Conservation (phyloP, 2,888 invertebrate species). For the Drosophila lutescens region DNA sequence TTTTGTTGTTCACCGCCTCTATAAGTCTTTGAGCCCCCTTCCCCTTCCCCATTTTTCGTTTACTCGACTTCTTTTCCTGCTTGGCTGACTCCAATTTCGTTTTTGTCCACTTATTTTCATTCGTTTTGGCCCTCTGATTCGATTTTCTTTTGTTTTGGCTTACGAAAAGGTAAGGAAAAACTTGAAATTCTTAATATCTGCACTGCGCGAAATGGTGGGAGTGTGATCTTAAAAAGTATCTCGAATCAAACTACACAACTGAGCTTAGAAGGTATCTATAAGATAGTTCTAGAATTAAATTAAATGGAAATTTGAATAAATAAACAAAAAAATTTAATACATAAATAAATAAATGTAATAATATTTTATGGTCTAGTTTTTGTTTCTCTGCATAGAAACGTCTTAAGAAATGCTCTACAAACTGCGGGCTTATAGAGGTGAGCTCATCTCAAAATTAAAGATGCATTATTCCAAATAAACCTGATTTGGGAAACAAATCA, state of each 20-base stretch:
- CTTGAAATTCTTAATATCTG: constrained; percentile 41
- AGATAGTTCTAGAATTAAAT: not conserved
- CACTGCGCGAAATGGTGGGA: not conserved
- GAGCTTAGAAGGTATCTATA: not conserved
- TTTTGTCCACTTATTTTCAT: constrained; percentile 40
- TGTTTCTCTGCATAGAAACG: not conserved
- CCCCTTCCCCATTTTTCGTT: constrained; percentile 24
- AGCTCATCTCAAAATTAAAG: constrained; percentile 10
- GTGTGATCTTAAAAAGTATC: not conserved
- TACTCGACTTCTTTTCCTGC: constrained; percentile 51
- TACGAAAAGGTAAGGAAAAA: constrained; percentile 54
- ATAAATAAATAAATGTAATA: too few relatives aligned
- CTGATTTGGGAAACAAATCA: constrained; percentile 19
- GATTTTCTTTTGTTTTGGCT: constrained; percentile 24
- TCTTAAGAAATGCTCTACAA: not conserved
- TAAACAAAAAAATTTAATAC: too few relatives aligned
- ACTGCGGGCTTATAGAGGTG: not conserved
- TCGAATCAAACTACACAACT: too few relatives aligned
- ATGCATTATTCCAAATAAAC: constrained; percentile 20
- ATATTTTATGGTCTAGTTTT: not conserved
- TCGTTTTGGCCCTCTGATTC: constrained; percentile 45
- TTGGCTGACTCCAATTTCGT: constrained; percentile 53
- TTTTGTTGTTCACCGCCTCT: constrained; percentile 4
- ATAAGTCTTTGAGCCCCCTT: constrained; percentile 5
- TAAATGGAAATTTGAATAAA: too few relatives aligned